Base-by-base conservation (phyloP, 1,140 invertebrate genomes). In the Drosophila malerkotliana region DNA sequence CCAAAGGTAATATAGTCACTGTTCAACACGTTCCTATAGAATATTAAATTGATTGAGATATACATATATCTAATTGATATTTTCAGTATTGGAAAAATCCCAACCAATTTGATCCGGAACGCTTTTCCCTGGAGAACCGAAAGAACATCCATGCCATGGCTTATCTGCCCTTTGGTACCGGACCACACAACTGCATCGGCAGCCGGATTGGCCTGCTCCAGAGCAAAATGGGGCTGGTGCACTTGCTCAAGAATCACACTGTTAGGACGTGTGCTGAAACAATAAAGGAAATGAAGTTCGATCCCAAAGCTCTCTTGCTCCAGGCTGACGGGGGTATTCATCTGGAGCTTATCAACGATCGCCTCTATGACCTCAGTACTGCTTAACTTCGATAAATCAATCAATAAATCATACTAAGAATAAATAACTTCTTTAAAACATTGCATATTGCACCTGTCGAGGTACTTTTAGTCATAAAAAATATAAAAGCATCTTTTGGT, bases 141-240 rank as follows among this genome's bases (percentile, higher is more conserved):
- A 90, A 89, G 72, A 89, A 49, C 67, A 92, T 82, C 52, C 74
- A 44, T 45, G 93, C 90, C 48, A 94, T 92, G 73, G 92, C 94
- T 0, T 97, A 94, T 87, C 85, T 96, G 32, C 96, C 97, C 0
- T 98, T 98, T 77, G 96, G 96, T 1, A 94, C 95, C 49, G 96
- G 96, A 8, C 95, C 95, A 0, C 93, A 95, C 45, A 95, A 94
- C 87, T 97, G 96, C 83, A 96, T 97, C 72, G 96, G 95, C 94
- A 92, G 90, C 18, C 68, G 91, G 1, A 88, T 91, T 45, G 90
- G 87, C 3, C 60, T 92, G 4, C 60, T 92, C 0, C 90, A 91
- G 55, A 24, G 77, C 5, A 92, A 91, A 34, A 18, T 91, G 3
- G 90, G 89, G 5, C 56, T 92, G 15, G 82, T 92, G 0, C 81